Evolutionary conservation across 1,140 invertebrate species (phyloP).

Genomic region (Mycetomoellerius zeteki): DNA sequence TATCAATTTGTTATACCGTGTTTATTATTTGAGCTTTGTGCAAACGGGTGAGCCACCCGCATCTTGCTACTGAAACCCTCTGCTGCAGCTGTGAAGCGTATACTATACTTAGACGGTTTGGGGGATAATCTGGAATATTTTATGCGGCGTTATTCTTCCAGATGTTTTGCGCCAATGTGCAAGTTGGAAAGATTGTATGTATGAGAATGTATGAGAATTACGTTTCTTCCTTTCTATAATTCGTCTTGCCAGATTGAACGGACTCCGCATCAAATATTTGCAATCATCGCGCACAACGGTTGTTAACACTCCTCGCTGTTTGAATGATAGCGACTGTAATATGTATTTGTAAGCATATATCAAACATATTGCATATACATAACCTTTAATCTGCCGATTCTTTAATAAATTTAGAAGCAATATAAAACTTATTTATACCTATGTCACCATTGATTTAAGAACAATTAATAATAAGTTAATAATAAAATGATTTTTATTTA

Average conservation of each 20-base stretch:
- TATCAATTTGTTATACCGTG: slow-evolving; percentile 86
- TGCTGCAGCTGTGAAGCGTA: slow-evolving; percentile 56
- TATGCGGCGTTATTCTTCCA: slow-evolving; percentile 49
- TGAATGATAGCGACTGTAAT: neutral
- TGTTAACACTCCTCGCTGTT: neutral
- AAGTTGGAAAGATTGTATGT: slow-evolving; percentile 16
- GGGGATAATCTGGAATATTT: slow-evolving; percentile 59
- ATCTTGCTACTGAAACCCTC: slow-evolving; percentile 18
- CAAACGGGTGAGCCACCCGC: slow-evolving; percentile 34
- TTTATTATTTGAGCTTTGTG: slow-evolving; percentile 82
- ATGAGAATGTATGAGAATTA: slow-evolving; percentile 3
- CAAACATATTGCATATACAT: neutral
- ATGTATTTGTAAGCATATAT: neutral
- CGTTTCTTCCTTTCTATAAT: slow-evolving; percentile 21
- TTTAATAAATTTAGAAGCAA: neutral
- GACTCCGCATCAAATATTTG: slow-evolving; percentile 27
- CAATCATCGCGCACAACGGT: neutral
- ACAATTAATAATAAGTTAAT: neutral
- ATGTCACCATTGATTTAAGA: neutral
- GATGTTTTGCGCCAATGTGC: slow-evolving; percentile 51
- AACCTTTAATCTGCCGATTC: neutral
- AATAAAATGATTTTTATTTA: neutral
- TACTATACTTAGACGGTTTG: slow-evolving; percentile 36
- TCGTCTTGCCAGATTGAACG: slow-evolving; percentile 16
- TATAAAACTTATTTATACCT: neutral